A percentile compares a stretch with the other conserved stretches of the same genome.
Conservation (phyloP, 2,113 vertebrate species). For the Struthio camelus region DNA sequence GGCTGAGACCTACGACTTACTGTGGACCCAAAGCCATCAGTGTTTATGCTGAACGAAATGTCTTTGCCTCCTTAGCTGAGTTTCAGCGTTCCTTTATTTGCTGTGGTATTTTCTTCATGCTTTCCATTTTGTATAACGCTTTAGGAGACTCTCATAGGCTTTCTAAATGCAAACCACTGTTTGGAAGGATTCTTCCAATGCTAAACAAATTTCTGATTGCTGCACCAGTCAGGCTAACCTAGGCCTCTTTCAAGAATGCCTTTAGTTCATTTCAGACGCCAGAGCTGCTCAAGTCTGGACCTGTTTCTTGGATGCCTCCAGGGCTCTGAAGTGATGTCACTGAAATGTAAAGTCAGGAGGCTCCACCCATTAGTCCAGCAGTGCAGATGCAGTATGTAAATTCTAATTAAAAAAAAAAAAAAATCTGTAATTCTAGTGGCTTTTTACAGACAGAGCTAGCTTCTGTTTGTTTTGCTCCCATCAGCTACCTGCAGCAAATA, state of each 20-base stretch:
- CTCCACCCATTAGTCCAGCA: neutral
- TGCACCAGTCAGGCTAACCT: neutral
- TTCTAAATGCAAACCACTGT: neutral
- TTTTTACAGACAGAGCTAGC: neutral
- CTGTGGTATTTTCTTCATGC: neutral
- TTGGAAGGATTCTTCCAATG: neutral
- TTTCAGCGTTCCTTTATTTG: neutral
- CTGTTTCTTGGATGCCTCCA: neutral
- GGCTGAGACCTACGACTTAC: neutral
- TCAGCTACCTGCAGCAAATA: neutral
- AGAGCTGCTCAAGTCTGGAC: neutral
- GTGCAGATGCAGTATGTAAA: neutral
- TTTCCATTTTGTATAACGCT: neutral
- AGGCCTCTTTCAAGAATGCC: neutral
- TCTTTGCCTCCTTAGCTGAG: neutral
- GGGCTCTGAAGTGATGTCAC: neutral
- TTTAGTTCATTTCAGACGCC: neutral
- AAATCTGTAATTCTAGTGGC: neutral
- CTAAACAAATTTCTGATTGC: neutral
- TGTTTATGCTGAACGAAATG: accelerated
- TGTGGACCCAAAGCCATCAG: neutral
- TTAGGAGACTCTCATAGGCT: neutral
- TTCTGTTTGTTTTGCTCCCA: neutral
- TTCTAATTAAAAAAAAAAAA: neutral
- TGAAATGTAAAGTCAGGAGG: neutral